Evolutionary conservation across 2,888 invertebrate genomes (phyloP).

Genomic region (Cheilosia variabilis): DNA sequence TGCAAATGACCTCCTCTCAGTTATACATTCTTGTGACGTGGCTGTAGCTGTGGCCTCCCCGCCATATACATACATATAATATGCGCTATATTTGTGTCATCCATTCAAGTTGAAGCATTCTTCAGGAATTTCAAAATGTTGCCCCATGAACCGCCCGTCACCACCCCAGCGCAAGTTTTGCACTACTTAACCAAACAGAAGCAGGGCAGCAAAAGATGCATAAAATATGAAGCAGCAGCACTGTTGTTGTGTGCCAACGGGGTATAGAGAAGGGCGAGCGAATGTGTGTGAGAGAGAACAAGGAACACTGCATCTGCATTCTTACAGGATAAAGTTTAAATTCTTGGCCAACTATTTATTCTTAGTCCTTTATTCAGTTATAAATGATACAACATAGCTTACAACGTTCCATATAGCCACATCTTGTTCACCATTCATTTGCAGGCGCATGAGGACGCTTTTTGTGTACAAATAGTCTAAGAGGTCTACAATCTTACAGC

Average conservation of each 20-base stretch:
- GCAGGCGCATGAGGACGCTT: conserved; percentile 5
- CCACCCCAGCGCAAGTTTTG: conserved; percentile 13
- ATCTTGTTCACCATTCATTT: conserved; percentile 24
- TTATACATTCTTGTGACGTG: not conserved
- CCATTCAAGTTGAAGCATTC: conserved; percentile 54
- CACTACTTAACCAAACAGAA: conserved; percentile 25
- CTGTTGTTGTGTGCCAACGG: not conserved
- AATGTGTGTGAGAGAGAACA: not conserved
- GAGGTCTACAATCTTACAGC: conserved; percentile 25
- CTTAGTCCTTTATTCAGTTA: conserved; percentile 49
- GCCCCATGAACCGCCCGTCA: conserved; percentile 16
- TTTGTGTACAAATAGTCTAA: conserved; percentile 34
- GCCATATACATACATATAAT: not conserved
- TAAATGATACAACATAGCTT: conserved; percentile 37
- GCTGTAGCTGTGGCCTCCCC: not conserved
- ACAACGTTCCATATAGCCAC: conserved; percentile 8
- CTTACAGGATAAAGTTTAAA: conserved; percentile 46
- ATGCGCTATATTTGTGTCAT: conserved; percentile 39
- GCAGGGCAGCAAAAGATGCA: conserved; percentile 24
- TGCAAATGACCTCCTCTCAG: conserved; percentile 57
- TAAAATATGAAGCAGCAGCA: conserved; percentile 29
- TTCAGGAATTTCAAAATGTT: conserved; percentile 50
- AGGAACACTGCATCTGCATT: conserved; percentile 37
- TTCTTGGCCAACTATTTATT: conserved; percentile 54
- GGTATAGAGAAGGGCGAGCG: not conserved